A percentile compares a stretch with the other conserved stretches of the same genome.
Conservation (phyloP, 2,113 vertebrate genomes). For the Sander vitreus region DNA sequence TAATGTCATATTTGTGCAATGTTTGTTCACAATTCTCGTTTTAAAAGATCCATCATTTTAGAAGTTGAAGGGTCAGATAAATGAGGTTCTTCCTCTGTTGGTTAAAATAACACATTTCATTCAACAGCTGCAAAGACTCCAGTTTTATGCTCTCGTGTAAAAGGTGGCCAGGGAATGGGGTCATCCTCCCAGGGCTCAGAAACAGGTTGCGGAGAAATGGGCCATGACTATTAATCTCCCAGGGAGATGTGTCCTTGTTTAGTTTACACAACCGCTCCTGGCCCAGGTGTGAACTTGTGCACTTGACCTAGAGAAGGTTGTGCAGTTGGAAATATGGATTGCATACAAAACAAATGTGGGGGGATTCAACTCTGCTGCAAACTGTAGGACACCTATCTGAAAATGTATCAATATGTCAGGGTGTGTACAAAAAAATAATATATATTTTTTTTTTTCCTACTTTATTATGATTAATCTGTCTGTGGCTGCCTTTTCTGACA, state of each 20-base stretch:
- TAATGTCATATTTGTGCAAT: conserved; percentile 1
- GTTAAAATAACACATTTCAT: conserved; percentile 32
- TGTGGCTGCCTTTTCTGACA: background rate
- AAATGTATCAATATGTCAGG: background rate
- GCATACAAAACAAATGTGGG: conserved; percentile 19
- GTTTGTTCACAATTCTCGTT: background rate
- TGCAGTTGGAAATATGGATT: conserved; percentile 53
- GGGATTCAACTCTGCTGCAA: conserved; percentile 14
- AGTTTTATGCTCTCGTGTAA: conserved; percentile 48
- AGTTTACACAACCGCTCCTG: conserved; percentile 44
- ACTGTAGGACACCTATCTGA: background rate
- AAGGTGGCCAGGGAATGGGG: conserved; percentile 55
- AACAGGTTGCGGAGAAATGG: conserved; percentile 73
- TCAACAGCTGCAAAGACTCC: conserved; percentile 49
- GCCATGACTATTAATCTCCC: conserved; percentile 72
- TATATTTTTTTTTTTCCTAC: too few species aligned
- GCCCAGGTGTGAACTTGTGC: conserved; percentile 70
- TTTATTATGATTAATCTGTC: too few species aligned
- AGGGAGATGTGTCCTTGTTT: conserved; percentile 65
- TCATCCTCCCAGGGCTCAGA: conserved; percentile 53
- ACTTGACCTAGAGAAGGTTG: conserved; percentile 53
- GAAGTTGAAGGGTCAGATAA: conserved; percentile 16
- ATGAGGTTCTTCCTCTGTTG: conserved; percentile 15
- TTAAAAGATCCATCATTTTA: background rate
- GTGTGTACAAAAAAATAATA: background rate